phyloP scores from a whole-genome alignment of 2,113 vertebrate species.

The Apus apus region DNA sequence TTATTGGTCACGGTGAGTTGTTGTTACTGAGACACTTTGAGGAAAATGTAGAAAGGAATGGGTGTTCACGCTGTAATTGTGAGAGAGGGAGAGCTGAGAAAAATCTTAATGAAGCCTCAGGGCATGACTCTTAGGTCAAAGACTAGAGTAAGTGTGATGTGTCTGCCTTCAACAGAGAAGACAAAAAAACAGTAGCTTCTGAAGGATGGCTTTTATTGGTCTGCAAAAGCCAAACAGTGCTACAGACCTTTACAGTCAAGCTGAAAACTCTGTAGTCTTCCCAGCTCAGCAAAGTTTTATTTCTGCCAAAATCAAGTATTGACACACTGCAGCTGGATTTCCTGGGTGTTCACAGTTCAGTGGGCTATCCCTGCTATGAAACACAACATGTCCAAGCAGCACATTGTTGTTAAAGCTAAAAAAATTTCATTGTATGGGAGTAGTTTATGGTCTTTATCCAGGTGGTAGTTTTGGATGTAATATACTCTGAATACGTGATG shows the following conservation, averaged over 20 bases:
- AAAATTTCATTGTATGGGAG: conserved; percentile 65
- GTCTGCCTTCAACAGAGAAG: background rate
- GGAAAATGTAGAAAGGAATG: background rate
- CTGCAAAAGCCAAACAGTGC: background rate
- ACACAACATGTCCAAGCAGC: conserved; percentile 73
- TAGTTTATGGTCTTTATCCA: conserved; percentile 13
- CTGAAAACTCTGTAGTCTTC: background rate
- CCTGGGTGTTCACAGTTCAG: background rate
- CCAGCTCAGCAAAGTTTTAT: background rate
- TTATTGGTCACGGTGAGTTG: background rate
- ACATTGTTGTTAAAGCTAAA: conserved; percentile 68
- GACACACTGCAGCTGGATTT: background rate
- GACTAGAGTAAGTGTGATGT: background rate
- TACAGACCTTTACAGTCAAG: background rate
- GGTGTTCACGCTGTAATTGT: background rate
- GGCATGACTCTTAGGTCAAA: background rate
- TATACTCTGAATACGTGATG: conserved; percentile 63
- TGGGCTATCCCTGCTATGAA: conserved; percentile 63
- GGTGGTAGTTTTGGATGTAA: conserved; percentile 60
- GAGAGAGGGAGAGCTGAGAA: background rate
- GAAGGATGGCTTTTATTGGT: background rate
- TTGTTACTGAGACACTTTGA: background rate
- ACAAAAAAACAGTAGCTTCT: background rate
- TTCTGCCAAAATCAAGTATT: background rate
- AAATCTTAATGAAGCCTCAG: background rate